phyloP scores from a whole-genome alignment of 2,113 vertebrate genomes.

The Conger conger region DNA sequence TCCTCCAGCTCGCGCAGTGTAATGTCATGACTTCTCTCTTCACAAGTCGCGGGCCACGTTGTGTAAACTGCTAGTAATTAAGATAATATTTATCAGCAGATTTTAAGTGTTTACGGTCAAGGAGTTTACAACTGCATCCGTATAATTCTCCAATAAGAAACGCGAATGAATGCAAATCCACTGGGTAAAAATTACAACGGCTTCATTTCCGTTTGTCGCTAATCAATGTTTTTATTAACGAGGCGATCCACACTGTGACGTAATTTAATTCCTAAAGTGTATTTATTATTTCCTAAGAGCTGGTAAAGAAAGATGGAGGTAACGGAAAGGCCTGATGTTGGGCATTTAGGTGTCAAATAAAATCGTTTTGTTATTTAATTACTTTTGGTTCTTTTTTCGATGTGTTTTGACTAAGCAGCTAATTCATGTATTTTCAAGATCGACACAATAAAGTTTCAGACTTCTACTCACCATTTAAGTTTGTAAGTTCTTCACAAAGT shows the following conservation, averaged over 20 bases:
- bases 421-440: neutral
- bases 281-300: too few species aligned
- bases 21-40: neutral
- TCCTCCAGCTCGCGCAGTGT: conserved; percentile 46
- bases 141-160: too few species aligned
- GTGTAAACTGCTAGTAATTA: neutral
- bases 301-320: too few species aligned
- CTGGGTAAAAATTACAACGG: too few species aligned
- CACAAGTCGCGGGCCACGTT: neutral
- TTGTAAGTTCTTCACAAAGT: neutral
- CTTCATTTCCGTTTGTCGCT: too few species aligned
- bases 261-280: too few species aligned
- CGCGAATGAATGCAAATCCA: too few species aligned
- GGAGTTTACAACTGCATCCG: too few species aligned
- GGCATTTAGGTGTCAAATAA: too few species aligned
- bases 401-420: neutral
- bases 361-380: neutral
- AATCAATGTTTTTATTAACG: too few species aligned
- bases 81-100: neutral
- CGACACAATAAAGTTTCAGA: conserved; percentile 8
- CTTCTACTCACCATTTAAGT: neutral
- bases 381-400: neutral
- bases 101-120: neutral
- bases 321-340: too few species aligned
- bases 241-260: too few species aligned